These are phyloP conservation scores for Cottoperca gobio DNA, from an alignment of 2,797 vertebrate species.

Conservation along the genomic window DNA sequence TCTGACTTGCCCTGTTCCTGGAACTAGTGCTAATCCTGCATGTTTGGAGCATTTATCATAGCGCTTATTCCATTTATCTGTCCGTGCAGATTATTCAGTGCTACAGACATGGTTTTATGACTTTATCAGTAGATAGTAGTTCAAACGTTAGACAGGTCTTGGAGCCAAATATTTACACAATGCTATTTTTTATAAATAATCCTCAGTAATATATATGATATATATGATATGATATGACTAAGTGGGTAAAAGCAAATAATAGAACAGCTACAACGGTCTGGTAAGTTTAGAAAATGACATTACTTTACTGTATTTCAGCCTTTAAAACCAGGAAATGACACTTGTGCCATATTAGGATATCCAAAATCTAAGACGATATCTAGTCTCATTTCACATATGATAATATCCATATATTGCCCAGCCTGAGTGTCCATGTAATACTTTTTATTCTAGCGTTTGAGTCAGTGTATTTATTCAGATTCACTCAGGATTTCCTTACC, in stretches of 20 bases:
- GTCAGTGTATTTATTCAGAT: not conserved
- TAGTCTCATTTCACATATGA: no score
- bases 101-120: not conserved
- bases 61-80: conserved; percentile 13
- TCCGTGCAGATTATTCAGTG: conserved; percentile 21
- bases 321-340: no score
- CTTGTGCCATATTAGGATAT: no score
- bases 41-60: conserved; percentile 47
- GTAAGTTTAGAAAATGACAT: no score
- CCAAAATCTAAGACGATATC: not conserved
- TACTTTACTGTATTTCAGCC: no score
- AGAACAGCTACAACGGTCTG: no score
- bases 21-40: conserved; percentile 51
- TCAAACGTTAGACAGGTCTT: not conserved
- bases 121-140: not conserved
- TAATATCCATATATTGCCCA: no score
- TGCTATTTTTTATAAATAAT: no score
- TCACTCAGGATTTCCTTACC: not conserved
- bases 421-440: not conserved
- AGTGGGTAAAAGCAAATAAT: no score
- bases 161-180: no score
- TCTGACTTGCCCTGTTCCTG: conserved; percentile 41
- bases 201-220: no score
- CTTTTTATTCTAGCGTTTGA: not conserved
- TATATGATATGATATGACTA: no score